Conservation (phyloP, 2,797 vertebrate genomes). For the Melanotaenia pygmaea region DNA sequence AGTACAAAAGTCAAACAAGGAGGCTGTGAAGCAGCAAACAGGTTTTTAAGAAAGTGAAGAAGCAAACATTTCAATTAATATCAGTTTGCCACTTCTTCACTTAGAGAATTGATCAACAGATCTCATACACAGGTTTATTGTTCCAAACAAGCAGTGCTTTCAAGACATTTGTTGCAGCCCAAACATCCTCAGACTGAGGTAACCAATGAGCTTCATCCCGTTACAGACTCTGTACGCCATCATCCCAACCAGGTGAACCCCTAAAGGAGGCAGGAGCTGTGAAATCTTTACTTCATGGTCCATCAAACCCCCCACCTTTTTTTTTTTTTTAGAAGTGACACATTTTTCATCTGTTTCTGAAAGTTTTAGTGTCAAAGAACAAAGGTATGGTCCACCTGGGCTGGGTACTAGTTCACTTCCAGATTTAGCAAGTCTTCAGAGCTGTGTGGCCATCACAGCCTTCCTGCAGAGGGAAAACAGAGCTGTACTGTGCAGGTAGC, state of each 20-base stretch:
- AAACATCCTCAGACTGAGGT: constrained; percentile 21
- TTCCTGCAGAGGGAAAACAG: constrained; percentile 69
- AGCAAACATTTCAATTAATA: constrained; percentile 36
- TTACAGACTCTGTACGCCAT: constrained; percentile 39
- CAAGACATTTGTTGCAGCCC: constrained; percentile 39
- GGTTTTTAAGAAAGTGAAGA: constrained; percentile 11
- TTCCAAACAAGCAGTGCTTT: constrained; percentile 48
- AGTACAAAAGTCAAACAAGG: constrained; percentile 33
- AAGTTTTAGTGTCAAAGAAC: constrained; percentile 38
- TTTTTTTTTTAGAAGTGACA: constrained; percentile 25
- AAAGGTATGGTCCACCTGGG: constrained; percentile 43
- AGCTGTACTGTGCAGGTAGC: constrained; percentile 19
- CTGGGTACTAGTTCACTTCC: constrained; percentile 38
- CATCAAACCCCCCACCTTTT: constrained; percentile 30
- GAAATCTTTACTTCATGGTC: constrained; percentile 32
- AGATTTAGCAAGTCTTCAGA: constrained; percentile 54
- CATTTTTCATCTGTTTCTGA: constrained; percentile 28
- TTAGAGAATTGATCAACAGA: constrained; percentile 18
- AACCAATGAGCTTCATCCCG: constrained; percentile 31
- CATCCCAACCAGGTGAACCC: constrained; percentile 36
- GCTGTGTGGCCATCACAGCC: constrained; percentile 79
- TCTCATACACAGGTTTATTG: constrained; percentile 17
- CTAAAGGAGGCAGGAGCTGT: constrained; percentile 33
- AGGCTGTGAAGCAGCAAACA: constrained; percentile 14
- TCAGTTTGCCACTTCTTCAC: constrained; percentile 2